These are phyloP conservation scores for Brachypterus glaber DNA, from an alignment of 2,888 invertebrate species.

Conservation along the genomic window DNA sequence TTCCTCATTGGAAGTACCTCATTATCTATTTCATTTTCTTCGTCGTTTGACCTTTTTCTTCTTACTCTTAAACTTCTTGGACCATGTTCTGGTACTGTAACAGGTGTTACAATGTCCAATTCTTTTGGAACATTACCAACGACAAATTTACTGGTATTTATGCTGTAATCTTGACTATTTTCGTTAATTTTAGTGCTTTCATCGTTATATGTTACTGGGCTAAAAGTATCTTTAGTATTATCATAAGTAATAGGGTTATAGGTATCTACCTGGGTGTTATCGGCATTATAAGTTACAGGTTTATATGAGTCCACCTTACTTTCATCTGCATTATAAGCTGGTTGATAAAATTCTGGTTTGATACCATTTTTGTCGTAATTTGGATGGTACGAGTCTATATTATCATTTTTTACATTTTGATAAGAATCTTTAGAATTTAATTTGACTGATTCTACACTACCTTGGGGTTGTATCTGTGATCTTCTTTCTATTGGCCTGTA, in stretches of 20 bases:
- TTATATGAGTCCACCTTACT: too few relatives aligned
- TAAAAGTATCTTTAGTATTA: conserved; percentile 17
- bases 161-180: background rate
- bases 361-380: too few relatives aligned
- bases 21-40: conserved; percentile 6
- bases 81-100: conserved; percentile 56
- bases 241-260: conserved; percentile 12
- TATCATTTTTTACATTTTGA: too few relatives aligned
- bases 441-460: background rate
- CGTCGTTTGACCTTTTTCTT: conserved; percentile 18
- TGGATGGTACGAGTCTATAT: too few relatives aligned
- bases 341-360: too few relatives aligned
- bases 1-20: conserved; percentile 5
- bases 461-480: conserved; percentile 19
- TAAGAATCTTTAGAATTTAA: too few relatives aligned
- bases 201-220: conserved; percentile 18
- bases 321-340: too few relatives aligned
- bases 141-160: conserved; percentile 46
- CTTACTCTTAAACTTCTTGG: conserved; percentile 41
- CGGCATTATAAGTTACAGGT: too few relatives aligned
- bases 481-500: conserved; percentile 28
- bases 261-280: background rate
- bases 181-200: conserved; percentile 14
- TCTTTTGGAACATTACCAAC: conserved; percentile 58
- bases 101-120: conserved; percentile 45